phyloP scores from a whole-genome alignment of 2,113 vertebrate species.

The Barnardius zonarius region DNA sequence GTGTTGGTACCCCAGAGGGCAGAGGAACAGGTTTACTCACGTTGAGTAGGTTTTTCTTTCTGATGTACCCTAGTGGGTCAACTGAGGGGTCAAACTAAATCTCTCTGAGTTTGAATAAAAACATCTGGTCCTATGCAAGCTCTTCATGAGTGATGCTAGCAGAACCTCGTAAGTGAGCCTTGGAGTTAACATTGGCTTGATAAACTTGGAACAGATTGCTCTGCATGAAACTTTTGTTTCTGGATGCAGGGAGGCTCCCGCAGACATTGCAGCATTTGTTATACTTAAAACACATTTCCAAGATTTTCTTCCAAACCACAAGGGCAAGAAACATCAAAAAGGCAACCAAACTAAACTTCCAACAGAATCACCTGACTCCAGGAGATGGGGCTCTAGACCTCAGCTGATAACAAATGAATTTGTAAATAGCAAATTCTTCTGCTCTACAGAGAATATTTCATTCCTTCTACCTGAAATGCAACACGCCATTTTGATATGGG shows the following conservation, averaged over 20 bases:
- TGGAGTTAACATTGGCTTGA: constrained; percentile 6
- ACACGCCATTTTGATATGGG: not conserved
- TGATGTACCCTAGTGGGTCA: not conserved
- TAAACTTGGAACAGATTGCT: constrained; percentile 18
- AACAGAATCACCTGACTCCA: constrained; percentile 14
- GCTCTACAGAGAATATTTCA: not conserved
- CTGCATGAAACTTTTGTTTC: not conserved
- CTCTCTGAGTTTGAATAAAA: not conserved
- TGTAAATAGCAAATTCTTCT: not conserved
- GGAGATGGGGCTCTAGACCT: constrained; percentile 1
- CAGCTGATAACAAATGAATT: constrained; percentile 15
- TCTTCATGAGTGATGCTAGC: not conserved
- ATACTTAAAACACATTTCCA: constrained; percentile 25
- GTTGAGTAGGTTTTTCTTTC: not conserved
- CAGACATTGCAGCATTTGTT: not conserved
- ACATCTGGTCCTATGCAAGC: not conserved
- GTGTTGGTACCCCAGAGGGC: not conserved
- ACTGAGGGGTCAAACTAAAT: not conserved
- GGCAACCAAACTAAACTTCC: not conserved
- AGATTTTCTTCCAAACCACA: constrained; percentile 32
- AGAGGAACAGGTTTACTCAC: not conserved
- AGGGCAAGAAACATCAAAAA: constrained; percentile 22
- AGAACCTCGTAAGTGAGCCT: not conserved
- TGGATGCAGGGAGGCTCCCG: not conserved
- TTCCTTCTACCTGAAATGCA: not conserved